phyloP scores from a whole-genome alignment of 2,797 vertebrate genomes.

The Rhincodon typus region DNA sequence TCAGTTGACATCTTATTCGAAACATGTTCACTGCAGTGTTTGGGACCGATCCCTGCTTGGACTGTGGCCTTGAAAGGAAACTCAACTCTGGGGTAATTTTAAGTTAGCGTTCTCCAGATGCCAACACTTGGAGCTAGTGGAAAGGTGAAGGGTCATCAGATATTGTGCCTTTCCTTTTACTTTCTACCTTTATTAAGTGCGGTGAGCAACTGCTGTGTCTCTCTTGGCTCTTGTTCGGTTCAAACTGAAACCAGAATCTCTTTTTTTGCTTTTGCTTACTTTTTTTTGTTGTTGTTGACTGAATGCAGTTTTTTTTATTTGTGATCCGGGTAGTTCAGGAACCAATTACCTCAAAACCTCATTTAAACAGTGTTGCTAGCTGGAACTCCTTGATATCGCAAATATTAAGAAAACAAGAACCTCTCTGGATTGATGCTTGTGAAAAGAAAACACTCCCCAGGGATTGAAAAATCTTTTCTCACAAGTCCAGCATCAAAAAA shows the following conservation, averaged over 20 bases:
- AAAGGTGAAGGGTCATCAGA: constrained; percentile 38
- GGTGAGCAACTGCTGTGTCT: constrained; percentile 69
- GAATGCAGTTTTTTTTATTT: constrained; percentile 60
- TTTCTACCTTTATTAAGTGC: constrained; percentile 40
- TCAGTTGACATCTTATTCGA: background rate
- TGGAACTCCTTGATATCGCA: constrained; percentile 54
- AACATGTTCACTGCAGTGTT: background rate
- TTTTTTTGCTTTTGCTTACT: background rate
- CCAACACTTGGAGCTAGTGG: background rate
- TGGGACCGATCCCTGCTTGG: background rate
- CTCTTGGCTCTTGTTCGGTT: constrained; percentile 38
- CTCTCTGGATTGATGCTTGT: constrained; percentile 49
- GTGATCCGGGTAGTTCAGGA: constrained; percentile 74
- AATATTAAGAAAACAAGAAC: constrained; percentile 53
- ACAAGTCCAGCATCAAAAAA: constrained; percentile 47
- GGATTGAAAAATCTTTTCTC: constrained; percentile 56
- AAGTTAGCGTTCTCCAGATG: background rate
- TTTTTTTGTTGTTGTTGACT: constrained; percentile 44
- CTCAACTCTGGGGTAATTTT: background rate
- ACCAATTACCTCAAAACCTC: constrained; percentile 80
- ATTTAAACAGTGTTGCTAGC: constrained; percentile 66
- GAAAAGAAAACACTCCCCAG: constrained; percentile 57
- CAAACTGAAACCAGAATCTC: background rate
- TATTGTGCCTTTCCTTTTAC: constrained; percentile 70
- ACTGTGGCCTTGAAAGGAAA: background rate